Evolutionary conservation across 1,140 invertebrate species (phyloP).

Genomic region (Samia ricini): DNA sequence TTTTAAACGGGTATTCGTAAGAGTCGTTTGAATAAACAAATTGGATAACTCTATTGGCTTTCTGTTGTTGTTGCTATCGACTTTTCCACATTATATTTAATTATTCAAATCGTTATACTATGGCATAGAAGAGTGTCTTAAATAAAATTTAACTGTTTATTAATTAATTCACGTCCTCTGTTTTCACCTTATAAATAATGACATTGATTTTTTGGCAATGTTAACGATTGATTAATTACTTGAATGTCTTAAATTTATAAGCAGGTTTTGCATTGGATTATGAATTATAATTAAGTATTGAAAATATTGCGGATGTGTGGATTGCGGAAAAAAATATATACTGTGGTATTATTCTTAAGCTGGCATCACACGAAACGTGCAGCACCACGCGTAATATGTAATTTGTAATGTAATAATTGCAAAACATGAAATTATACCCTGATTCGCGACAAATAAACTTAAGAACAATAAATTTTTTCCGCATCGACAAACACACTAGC

Average conservation of each 20-base stretch:
- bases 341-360: too few relatives aligned
- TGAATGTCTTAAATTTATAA: background rate
- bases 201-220: background rate
- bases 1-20: slow-evolving; percentile 11
- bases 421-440: too few relatives aligned
- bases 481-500: too few relatives aligned
- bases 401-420: too few relatives aligned
- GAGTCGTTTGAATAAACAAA: slow-evolving; percentile 45
- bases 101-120: background rate
- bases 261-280: background rate
- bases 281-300: background rate
- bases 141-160: background rate
- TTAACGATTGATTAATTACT: background rate
- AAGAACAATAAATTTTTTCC: too few relatives aligned
- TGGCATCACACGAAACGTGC: too few relatives aligned
- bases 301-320: too few relatives aligned
- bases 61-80: slow-evolving; percentile 21
- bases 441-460: too few relatives aligned
- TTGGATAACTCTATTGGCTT: slow-evolving; percentile 38
- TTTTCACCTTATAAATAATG: slow-evolving; percentile 1
- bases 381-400: too few relatives aligned
- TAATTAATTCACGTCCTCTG: background rate
- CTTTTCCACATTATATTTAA: slow-evolving; percentile 6
- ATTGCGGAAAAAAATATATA: too few relatives aligned
- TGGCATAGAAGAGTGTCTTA: background rate